These are phyloP conservation scores for Diplodus sargus DNA, from an alignment of 2,797 vertebrate species.

Conservation along the genomic window DNA sequence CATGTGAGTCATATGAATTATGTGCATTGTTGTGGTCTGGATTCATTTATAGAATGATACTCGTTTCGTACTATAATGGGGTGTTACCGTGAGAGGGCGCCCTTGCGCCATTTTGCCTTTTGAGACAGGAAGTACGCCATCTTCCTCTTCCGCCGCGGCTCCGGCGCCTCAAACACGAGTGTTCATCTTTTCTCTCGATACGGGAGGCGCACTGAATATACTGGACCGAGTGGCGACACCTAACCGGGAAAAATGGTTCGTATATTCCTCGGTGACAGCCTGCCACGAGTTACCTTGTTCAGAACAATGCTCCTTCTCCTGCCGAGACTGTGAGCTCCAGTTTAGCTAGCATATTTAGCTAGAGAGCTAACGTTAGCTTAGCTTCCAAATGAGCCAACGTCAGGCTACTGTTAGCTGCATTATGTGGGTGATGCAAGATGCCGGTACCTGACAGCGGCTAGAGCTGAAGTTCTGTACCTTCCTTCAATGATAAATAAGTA, in stretches of 20 bases:
- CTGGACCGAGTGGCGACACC: not conserved
- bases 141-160: constrained; percentile 72
- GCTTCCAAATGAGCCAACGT: constrained; percentile 1
- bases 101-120: not conserved
- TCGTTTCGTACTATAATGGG: not conserved
- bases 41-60: not conserved
- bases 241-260: constrained; percentile 73
- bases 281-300: rapidly evolving
- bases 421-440: not conserved
- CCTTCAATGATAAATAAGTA: not conserved
- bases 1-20: too few species aligned
- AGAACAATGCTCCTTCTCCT: rapidly evolving
- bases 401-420: not conserved
- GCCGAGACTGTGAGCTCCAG: not conserved
- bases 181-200: constrained; percentile 35
- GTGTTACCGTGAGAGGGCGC: constrained; percentile 12
- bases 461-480: rapidly evolving
- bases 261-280: rapidly evolving
- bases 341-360: constrained; percentile 26
- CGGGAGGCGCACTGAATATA: not conserved
- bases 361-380: constrained; percentile 63
- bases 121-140: constrained; percentile 36
- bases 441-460: not conserved
- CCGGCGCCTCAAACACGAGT: constrained; percentile 77
- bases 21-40: too few species aligned